phyloP scores from a whole-genome alignment of 2,113 vertebrate genomes.

The Aphyosemion australe region DNA sequence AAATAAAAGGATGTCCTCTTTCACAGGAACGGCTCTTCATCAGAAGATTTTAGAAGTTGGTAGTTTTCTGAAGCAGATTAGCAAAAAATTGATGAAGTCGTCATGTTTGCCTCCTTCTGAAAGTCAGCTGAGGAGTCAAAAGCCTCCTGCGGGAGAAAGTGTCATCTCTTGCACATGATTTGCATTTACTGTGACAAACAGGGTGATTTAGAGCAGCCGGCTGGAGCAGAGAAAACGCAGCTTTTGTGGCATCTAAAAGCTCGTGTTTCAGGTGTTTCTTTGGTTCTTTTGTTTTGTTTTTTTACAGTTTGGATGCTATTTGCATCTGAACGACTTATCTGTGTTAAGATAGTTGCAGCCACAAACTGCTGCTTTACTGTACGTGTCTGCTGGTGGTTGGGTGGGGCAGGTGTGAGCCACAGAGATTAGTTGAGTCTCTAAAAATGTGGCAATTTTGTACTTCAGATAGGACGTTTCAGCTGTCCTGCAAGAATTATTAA shows the following conservation, averaged over 20 bases:
- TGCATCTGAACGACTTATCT: constrained; percentile 13
- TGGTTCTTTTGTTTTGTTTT: neutral
- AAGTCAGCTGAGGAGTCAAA: constrained; percentile 19
- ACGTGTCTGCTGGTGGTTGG: constrained; percentile 27
- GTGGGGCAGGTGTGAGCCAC: constrained; percentile 50
- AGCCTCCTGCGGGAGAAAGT: constrained; percentile 26
- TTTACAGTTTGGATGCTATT: neutral
- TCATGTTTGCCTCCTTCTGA: constrained; percentile 12
- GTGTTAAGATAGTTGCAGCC: neutral
- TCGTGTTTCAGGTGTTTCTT: neutral
- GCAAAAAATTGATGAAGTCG: constrained; percentile 59
- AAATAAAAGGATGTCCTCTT: neutral
- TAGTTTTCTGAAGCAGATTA: constrained; percentile 26
- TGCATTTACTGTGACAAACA: constrained; percentile 9
- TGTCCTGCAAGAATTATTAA: neutral
- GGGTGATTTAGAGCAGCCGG: neutral
- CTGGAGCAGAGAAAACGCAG: neutral
- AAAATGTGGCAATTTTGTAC: neutral
- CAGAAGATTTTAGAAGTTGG: neutral
- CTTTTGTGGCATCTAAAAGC: neutral
- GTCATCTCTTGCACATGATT: constrained; percentile 43
- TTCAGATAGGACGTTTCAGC: constrained; percentile 1
- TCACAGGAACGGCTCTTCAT: constrained; percentile 17
- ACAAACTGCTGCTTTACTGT: neutral
- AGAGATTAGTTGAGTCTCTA: constrained; percentile 52